Base-by-base conservation (phyloP, 1,140 invertebrate species). In the Ceratosolen fusciceps region DNA sequence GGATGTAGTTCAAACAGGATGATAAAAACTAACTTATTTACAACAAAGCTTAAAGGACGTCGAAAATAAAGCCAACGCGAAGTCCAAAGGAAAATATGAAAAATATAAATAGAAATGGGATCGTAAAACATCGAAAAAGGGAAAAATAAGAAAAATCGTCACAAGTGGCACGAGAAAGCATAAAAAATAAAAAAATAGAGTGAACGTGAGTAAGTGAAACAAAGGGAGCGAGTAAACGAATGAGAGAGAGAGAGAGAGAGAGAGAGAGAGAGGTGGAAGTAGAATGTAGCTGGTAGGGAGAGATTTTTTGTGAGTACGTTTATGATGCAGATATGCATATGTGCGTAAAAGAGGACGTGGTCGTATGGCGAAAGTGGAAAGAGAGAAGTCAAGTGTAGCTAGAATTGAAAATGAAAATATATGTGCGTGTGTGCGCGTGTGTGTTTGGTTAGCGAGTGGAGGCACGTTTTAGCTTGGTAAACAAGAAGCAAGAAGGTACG, bases 1-100 rank as follows among this genome's bases (percentile, higher is more conserved):
- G 75, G 10, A 58, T 21, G 67, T n/a, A 31, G 26, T 54, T 54
- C 39, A 74, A 71, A 26, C 70, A 31, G 8, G 62, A 58, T 79
- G 58, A 73, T 79, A 79, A 79, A 79, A 79, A 67, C 56, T 79
- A 79, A 79, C 73, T 58, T 67, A 79, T 79, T 73, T 73, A 67
- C 58, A 39, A 67, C 77, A 47, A 70, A 77, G 60, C 47, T 37
- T n/a, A 26, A 67, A 58, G 43, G 58, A 31, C n/a, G 74, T 70
- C 9, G 75, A 74, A 16, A 77, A 56, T 77, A 43, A 76, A 75
- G 65, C 56, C 47, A 39, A 31, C 24, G 26, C 49, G 60, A 65
- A 65, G 37, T 21, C 47, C 10, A 10, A 67, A 29, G 24, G 12
- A 26, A 24, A 39, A 74, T 19, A 39, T 49, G 19, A 58, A 49